Base-by-base conservation (phyloP, 2,797 vertebrate genomes). In the Artibeus lituratus region DNA sequence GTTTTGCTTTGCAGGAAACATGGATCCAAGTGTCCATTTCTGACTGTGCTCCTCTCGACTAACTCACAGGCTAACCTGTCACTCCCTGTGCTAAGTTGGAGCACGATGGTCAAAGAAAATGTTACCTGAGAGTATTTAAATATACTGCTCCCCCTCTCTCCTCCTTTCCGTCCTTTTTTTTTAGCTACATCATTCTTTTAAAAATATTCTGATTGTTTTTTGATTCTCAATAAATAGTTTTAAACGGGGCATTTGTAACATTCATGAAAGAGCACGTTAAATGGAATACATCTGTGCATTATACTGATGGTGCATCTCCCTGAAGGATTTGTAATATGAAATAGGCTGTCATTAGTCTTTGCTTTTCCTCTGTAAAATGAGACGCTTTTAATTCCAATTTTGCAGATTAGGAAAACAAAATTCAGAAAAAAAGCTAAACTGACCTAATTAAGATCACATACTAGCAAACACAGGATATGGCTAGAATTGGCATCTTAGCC, bases 341-440 rank as follows among this genome's bases (percentile, higher is more conserved):
- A 92, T 21, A 53, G 44, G 42, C 51, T 96, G 26, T 90, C 87
- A 53, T 72, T 88, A 82, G 65, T 86, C 88, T 88, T 92, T 62
- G 82, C 18, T 51, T 37, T 94, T 94, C 80, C 65, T 51, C 82
- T 94, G 39, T 92, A 88, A 96, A 82, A 87, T 73, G 62, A 95
- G 73, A 90, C 72, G 32, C 72, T 78, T 97, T 81, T 94, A 93
- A 97, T 94, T 97, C 53, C 49, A 92, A 39, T 96, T 96, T 91
- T 84, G 37, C 47, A 97, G 94, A 92, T 96, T 97, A 93, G 67
- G 83, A 87, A 94, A 98, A 95, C 82, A 72, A 93, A 96, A 97
- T 44, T 49, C 51, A 90, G 87, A 87, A 87, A n/a, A n/a, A n/a
- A n/a, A 87, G 47, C 73, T 96, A n/a, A 94, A 87, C 55, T 42